Percentiles rank a stretch among this genome's conserved stretches.
phyloP scores from a whole-genome alignment of 2,888 invertebrate species.

The Heliothis peltigera region DNA sequence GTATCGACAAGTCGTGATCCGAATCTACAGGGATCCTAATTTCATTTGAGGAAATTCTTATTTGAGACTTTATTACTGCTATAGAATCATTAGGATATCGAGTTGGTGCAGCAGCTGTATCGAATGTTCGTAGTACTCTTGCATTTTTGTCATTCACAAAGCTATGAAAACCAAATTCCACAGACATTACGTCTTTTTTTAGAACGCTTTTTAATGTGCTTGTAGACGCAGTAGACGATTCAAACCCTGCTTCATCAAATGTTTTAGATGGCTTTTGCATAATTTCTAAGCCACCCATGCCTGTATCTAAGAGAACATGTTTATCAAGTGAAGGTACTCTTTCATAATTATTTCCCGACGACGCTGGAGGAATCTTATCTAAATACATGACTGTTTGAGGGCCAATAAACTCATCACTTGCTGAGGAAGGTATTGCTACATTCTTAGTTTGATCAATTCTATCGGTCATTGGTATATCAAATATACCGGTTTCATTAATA shows the following conservation, averaged over 20 bases:
- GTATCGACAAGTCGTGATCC: slow-evolving; percentile 69
- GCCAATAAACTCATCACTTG: slow-evolving; percentile 19
- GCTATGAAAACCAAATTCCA: slow-evolving; percentile 75
- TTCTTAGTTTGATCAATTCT: background rate
- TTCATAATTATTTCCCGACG: background rate
- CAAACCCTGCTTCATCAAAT: background rate
- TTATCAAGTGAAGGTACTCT: slow-evolving; percentile 14
- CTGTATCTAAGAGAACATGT: background rate
- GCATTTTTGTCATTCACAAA: slow-evolving; percentile 70
- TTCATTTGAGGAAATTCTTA: slow-evolving; percentile 65
- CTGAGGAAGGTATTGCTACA: background rate
- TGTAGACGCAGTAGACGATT: slow-evolving; percentile 21
- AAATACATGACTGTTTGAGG: slow-evolving; percentile 15
- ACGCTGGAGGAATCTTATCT: background rate
- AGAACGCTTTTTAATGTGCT: slow-evolving; percentile 35
- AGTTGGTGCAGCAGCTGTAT: slow-evolving; percentile 54
- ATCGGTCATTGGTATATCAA: background rate
- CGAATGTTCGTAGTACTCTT: slow-evolving; percentile 70
- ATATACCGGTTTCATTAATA: slow-evolving; percentile 10
- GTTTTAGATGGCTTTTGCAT: background rate
- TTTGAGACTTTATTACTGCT: slow-evolving; percentile 66
- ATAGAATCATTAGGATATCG: slow-evolving; percentile 62
- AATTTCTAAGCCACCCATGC: background rate
- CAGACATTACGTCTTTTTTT: slow-evolving; percentile 35
- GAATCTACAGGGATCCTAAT: slow-evolving; percentile 73